Evolutionary conservation across 1,140 invertebrate species (phyloP), one percentile per base, ranked within the genome.

Genomic region (Ceratosolen solmsi): DNA sequence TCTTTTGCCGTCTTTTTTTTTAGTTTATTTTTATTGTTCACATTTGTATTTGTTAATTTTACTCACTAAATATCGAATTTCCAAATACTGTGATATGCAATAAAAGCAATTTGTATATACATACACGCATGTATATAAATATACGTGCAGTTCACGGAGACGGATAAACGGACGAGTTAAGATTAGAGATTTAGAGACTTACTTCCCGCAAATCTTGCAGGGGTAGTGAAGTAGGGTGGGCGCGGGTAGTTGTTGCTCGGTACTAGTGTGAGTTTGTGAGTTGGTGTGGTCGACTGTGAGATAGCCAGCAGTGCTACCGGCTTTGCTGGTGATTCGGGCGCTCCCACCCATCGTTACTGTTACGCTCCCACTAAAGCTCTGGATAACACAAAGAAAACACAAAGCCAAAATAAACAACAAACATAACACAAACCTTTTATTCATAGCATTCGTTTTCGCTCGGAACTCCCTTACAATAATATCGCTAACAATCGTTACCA

Each of bases 141-240:
- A 30, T 30, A 20, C 8, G 58, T 63, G 17, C 22, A n/a, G 54
- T 63, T 25, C 13, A 22, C 71, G 58, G 46, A 74, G 68, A 72
- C 36, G 36, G 25, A 73, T 74, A 65, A 80, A 58, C 51, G 70
- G 81, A 82, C 81, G 81, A 82, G 72, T 74, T 79, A 79, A 83
- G 82, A 83, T 83, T 74, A 83, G 82, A 79, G 82, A 83, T 79
- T 83, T 83, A 79, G 82, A 93, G 92, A 97, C 97, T 96, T 96
- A 98, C 97, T 98, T 98, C 94, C 97, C 97, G 95, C 98, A 99
- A 90, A 98, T 95, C 94, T 97, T 98, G 94, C 98, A 99, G 87
- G 97, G 97, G 92, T 96, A 95, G 87, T 94, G 90, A 89, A 92
- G 91, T 90, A 87, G 90, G 91, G 90, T 92, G 87, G 91, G 89